phyloP scores from a whole-genome alignment of 2,797 vertebrate species.

The Enteromius thamalakanensis region DNA sequence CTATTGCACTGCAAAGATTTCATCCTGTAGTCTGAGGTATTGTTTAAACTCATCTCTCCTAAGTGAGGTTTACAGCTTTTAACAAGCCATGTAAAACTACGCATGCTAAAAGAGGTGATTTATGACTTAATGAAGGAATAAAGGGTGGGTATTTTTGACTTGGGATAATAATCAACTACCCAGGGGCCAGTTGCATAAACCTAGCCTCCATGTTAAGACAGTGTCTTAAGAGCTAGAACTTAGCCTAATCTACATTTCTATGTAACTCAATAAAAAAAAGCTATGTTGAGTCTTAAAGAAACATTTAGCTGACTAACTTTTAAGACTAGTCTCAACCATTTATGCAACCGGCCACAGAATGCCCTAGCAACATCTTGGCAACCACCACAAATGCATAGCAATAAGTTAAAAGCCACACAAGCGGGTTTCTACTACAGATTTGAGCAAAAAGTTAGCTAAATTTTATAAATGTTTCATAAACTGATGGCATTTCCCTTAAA shows the following conservation, averaged over 20 bases:
- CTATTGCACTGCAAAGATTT: background rate
- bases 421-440: too few relatives aligned
- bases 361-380: background rate
- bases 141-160: background rate
- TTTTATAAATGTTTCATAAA: too few relatives aligned
- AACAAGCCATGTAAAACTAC: background rate
- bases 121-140: background rate
- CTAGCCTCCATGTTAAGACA: too few relatives aligned
- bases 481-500: too few relatives aligned
- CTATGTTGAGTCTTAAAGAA: too few relatives aligned
- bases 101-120: background rate
- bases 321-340: too few relatives aligned
- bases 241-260: too few relatives aligned
- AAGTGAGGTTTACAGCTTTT: background rate
- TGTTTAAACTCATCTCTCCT: slow-evolving; percentile 1
- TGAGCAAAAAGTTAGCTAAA: too few relatives aligned
- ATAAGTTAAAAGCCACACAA: background rate
- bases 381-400: background rate
- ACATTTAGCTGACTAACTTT: too few relatives aligned
- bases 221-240: too few relatives aligned
- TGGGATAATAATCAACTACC: background rate
- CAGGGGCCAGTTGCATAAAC: too few relatives aligned
- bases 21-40: background rate
- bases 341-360: background rate
- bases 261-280: too few relatives aligned